Percentiles rank a stretch among this genome's conserved stretches.
Conservation (phyloP, 2,113 vertebrate genomes). For the Xiphophorus hellerii region DNA sequence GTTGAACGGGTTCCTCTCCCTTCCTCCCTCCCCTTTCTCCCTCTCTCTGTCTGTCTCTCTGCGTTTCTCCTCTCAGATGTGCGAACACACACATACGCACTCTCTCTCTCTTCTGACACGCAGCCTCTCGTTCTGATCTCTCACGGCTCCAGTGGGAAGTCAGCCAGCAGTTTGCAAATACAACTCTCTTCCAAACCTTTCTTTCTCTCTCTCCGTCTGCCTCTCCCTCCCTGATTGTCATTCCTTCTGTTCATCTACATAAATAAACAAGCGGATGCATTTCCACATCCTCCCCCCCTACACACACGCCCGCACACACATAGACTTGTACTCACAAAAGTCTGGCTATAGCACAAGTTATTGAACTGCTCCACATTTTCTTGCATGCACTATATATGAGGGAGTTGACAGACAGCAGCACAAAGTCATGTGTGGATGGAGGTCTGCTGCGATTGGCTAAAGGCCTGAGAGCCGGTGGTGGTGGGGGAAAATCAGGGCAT, state of each 20-base stretch:
- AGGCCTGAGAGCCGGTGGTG: conserved; percentile 69
- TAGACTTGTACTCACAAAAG: conserved; percentile 15
- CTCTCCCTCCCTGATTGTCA: conserved; percentile 21
- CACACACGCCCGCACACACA: conserved; percentile 26
- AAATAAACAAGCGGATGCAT: conserved; percentile 64
- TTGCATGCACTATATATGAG: conserved; percentile 94
- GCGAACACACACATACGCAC: background rate
- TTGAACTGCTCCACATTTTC: conserved; percentile 87
- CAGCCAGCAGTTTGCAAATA: conserved; percentile 72
- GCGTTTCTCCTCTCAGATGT: conserved; percentile 12
- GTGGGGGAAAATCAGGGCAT: conserved; percentile 67
- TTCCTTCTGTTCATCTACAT: conserved; percentile 39
- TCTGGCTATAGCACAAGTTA: conserved; percentile 77
- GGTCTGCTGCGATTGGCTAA: conserved; percentile 82
- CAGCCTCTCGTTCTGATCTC: conserved; percentile 54
- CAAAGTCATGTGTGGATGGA: conserved; percentile 85
- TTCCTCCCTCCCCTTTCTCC: conserved; percentile 12
- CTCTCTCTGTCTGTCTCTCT: conserved; percentile 17
- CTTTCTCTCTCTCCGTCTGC: conserved; percentile 21
- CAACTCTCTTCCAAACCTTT: conserved; percentile 66
- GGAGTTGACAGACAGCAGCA: conserved; percentile 90
- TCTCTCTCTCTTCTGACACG: conserved; percentile 41
- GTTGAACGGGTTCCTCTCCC: conserved; percentile 53
- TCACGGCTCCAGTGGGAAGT: conserved; percentile 66
- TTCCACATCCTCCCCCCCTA: conserved; percentile 38